Conservation (phyloP, 2,888 invertebrate species). For the Xestobium rufovillosum region DNA sequence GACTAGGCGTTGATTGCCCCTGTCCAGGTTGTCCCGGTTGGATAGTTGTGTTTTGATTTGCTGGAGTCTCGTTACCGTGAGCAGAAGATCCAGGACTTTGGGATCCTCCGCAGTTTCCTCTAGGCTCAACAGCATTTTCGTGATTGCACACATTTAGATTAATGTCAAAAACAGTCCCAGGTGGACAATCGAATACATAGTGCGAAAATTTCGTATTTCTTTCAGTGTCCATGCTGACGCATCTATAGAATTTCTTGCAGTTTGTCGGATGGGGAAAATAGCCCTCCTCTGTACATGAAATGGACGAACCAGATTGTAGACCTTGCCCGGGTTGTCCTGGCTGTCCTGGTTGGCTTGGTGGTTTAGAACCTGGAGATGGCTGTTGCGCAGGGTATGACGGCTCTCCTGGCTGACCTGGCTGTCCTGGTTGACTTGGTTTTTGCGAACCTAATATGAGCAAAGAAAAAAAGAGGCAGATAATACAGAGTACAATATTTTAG, state of each 20-base stretch:
- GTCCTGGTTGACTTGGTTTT: conserved; percentile 17
- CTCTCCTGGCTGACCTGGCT: no score
- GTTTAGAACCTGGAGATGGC: conserved; percentile 20
- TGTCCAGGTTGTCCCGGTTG: conserved; percentile 14
- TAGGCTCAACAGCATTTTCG: conserved; percentile 2
- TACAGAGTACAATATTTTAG: no score
- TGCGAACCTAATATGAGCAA: not conserved
- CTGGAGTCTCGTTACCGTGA: conserved; percentile 4
- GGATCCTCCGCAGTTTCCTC: not conserved
- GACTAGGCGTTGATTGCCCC: no score
- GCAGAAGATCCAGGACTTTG: no score
- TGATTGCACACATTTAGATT: conserved; percentile 51
- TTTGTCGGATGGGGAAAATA: conserved; percentile 32
- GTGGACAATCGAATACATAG: conserved; percentile 59
- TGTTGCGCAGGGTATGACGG: not conserved
- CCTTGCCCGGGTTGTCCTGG: conserved; percentile 25
- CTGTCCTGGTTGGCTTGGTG: conserved; percentile 25
- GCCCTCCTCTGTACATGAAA: conserved; percentile 32
- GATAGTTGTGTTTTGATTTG: conserved; percentile 7
- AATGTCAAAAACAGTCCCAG: conserved; percentile 67
- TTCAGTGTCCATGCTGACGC: conserved; percentile 27
- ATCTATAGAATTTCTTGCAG: conserved; percentile 37
- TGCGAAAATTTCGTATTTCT: conserved; percentile 7
- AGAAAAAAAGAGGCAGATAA: no score
- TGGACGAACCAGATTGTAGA: conserved; percentile 21